Evolutionary conservation across 2,888 invertebrate genomes (phyloP).

Genomic region (Scrobipalpa atriplicella): DNA sequence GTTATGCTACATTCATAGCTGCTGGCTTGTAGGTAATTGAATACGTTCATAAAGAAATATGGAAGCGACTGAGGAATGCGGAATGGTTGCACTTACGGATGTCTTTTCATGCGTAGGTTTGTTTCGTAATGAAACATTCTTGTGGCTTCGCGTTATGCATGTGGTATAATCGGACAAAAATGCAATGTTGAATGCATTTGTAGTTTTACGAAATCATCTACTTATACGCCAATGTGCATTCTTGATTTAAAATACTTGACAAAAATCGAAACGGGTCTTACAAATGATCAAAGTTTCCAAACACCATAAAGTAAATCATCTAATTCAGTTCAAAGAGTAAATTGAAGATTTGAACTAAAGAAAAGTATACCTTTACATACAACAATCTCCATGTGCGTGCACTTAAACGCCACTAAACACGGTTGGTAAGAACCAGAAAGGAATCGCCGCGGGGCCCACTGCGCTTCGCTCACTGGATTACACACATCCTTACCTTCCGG

Average conservation of each 20-base stretch:
- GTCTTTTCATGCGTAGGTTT: slow-evolving; percentile 27
- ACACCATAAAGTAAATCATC: no score
- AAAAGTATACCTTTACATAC: neutral
- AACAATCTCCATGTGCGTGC: slow-evolving; percentile 44
- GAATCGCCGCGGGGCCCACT: slow-evolving; percentile 38
- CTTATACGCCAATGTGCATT: neutral
- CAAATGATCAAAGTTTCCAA: no score
- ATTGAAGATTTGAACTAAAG: neutral
- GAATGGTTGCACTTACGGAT: slow-evolving; percentile 28
- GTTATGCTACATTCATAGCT: no score
- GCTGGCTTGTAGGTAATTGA: slow-evolving; percentile 2
- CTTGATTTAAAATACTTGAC: no score
- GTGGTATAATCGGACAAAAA: slow-evolving; percentile 23
- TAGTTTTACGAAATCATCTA: neutral
- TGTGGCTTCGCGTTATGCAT: slow-evolving; percentile 16
- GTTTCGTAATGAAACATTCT: slow-evolving; percentile 28
- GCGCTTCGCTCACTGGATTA: slow-evolving; percentile 49
- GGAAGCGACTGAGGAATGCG: slow-evolving; percentile 27
- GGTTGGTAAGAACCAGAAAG: slow-evolving; percentile 36
- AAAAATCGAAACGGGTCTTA: no score
- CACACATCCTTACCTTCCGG: slow-evolving; percentile 42
- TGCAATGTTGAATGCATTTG: slow-evolving; percentile 17
- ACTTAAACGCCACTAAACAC: slow-evolving; percentile 42
- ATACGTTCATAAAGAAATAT: slow-evolving; percentile 22
- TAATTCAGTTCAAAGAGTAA: no score